A percentile compares a stretch with the other conserved stretches of the same genome.
Conservation (phyloP, 2,888 invertebrate species). For the Anthrax anthrax region DNA sequence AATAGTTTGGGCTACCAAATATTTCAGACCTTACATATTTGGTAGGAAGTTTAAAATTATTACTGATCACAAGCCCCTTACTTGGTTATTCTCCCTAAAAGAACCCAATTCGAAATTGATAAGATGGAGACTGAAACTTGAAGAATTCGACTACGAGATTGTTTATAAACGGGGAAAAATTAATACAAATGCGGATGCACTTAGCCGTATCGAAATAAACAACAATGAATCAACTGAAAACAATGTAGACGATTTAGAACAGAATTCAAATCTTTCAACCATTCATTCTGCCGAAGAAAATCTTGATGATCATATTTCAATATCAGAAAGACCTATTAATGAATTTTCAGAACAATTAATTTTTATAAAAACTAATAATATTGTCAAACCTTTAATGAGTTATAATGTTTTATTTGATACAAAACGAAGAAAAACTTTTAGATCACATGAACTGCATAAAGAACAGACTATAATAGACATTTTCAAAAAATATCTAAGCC, state of each 20-base stretch:
- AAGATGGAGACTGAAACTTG: too few species aligned
- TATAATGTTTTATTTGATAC: not conserved
- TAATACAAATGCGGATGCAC: not conserved
- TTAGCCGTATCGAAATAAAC: not conserved
- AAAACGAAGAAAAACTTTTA: not conserved
- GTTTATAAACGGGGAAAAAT: too few species aligned
- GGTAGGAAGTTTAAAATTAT: too few species aligned
- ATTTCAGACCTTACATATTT: too few species aligned
- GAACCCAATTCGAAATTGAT: too few species aligned
- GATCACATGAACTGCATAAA: not conserved
- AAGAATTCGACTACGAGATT: too few species aligned
- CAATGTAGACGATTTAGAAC: not conserved
- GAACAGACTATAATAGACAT: not conserved
- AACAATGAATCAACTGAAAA: not conserved
- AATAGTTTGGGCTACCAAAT: too few species aligned
- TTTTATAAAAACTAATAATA: not conserved
- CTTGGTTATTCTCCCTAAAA: not conserved
- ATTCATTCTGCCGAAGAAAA: slow-evolving; percentile 1
- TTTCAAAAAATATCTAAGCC: not conserved
- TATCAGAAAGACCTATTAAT: not conserved
- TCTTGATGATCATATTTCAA: not conserved
- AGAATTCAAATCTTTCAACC: not conserved
- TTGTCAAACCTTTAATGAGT: not conserved
- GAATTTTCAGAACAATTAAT: not conserved
- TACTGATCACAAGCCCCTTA: too few species aligned